Conservation (phyloP, 2,888 invertebrate species). For the Xestia rhomboidea region DNA sequence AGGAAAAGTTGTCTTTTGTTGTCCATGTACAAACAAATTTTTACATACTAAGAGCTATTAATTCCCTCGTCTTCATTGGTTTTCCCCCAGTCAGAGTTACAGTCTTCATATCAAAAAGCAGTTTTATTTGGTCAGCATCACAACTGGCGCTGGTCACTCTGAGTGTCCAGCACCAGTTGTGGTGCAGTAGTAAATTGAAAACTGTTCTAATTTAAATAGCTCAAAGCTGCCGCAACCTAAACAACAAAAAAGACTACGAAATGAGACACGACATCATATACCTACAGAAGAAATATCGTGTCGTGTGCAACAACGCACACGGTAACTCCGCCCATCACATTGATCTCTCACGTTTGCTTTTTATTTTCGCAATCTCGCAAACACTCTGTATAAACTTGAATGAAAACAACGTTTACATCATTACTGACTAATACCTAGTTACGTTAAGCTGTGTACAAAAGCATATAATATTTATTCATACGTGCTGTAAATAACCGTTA, state of each 20-base stretch:
- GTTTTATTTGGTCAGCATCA: too few species aligned
- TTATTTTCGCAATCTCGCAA: slow-evolving; percentile 72
- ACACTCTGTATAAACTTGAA: slow-evolving; percentile 76
- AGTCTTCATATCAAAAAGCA: too few species aligned
- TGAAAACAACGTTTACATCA: slow-evolving; percentile 75
- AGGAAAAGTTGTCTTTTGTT: slow-evolving; percentile 6
- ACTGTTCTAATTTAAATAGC: too few species aligned
- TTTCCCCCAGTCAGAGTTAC: too few species aligned
- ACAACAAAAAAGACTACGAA: too few species aligned
- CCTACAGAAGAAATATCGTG: slow-evolving; percentile 32
- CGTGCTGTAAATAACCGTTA: background rate
- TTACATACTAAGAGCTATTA: background rate
- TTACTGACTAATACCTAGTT: slow-evolving; percentile 47
- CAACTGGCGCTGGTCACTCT: too few species aligned
- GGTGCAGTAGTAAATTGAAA: too few species aligned
- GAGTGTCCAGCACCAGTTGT: too few species aligned
- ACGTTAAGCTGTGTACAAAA: slow-evolving; percentile 9
- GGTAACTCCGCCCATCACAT: slow-evolving; percentile 67
- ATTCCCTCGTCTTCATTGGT: background rate
- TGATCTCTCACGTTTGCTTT: slow-evolving; percentile 76
- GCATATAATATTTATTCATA: slow-evolving; percentile 7
- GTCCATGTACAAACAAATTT: background rate
- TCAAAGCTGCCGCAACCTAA: too few species aligned
- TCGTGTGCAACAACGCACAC: slow-evolving; percentile 65
- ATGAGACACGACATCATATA: too few species aligned